Evolutionary conservation across 1,140 invertebrate species (phyloP), one percentile per base, ranked within the genome.

Genomic region (Bombus superbus): DNA sequence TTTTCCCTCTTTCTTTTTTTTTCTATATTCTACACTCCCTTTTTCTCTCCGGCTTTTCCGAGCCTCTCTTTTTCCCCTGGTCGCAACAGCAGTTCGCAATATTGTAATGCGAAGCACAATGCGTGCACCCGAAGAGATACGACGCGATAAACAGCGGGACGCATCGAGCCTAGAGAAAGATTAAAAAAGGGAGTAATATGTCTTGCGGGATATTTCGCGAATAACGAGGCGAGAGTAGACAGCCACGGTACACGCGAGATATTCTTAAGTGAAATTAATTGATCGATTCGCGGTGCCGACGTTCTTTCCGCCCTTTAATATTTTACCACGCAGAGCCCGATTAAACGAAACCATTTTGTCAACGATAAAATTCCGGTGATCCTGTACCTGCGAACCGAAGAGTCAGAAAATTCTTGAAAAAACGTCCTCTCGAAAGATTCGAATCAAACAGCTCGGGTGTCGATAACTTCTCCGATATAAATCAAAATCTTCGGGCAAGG

Each of bases 91-190:
- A 86, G 83, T 87, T 91, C 83, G 90, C 89, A 91, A 91, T 91
- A 91, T 91, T 91, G 89, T 91, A 91, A 91, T 89, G 89, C 86
- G 80, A 91, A 42, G 81, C 72, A 91, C 89, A 91, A 91, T 91
- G 80, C 81, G 79, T 74, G 71, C 87, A 68, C 53, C 85, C 86
- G 85, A 91, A 86, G 82, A 91, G 78, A 85, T 77, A 78, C 83
- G 68, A 72, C 72, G 40, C 71, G 69, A 89, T 86, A 69, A 89
- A 89, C 81, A 90, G 72, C 40, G 57, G 68, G 72, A 85, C 64
- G 75, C 66, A 44, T 81, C 59, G 83, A 68, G 53, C 83, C 44
- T 72, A 75, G 79, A 59, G 83, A 87, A 89, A 82, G 83, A 90
- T 91, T 90, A 88, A 90, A 91, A 88, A 88, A 38, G 74, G 81